A percentile compares a stretch with the other conserved stretches of the same genome.
Evolutionary conservation across 53 echinoderm and acorn worm species (phyloP).

Genomic region (Stichopus horrens): DNA sequence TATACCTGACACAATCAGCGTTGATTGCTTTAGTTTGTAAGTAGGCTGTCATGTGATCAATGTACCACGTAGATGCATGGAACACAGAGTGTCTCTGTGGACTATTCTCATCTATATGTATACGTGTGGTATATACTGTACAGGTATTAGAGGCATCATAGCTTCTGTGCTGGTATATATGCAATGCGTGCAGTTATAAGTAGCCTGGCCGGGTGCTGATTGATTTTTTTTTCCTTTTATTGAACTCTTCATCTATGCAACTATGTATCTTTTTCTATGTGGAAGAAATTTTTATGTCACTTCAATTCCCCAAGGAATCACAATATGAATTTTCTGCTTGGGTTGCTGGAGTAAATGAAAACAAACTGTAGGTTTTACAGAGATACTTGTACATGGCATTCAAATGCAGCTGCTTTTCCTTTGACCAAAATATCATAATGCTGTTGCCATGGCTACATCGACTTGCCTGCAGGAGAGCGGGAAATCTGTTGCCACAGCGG

Average conservation of each 20-base stretch:
- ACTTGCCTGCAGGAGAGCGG: slow-evolving; percentile 44
- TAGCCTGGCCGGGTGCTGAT: not conserved
- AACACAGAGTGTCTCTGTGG: too few species aligned
- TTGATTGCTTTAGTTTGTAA: too few species aligned
- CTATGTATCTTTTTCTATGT: not conserved
- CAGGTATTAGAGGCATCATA: too few species aligned
- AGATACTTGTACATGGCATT: slow-evolving; percentile 31
- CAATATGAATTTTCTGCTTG: slow-evolving; percentile 21
- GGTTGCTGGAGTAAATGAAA: slow-evolving; percentile 9
- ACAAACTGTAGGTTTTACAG: slow-evolving; percentile 21
- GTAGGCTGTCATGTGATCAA: too few species aligned
- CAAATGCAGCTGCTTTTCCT: slow-evolving; percentile 37
- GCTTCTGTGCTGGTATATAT: not conserved
- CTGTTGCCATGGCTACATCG: slow-evolving; percentile 36
- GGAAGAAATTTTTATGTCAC: slow-evolving; percentile 32
- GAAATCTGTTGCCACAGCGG: slow-evolving; percentile 36
- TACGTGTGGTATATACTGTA: too few species aligned
- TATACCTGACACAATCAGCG: too few species aligned
- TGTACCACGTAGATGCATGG: too few species aligned
- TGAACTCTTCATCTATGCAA: not conserved
- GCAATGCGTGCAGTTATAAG: not conserved
- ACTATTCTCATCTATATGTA: too few species aligned
- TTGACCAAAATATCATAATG: slow-evolving; percentile 49
- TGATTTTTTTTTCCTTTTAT: not conserved
- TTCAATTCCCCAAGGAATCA: slow-evolving; percentile 27